phyloP scores from a whole-genome alignment of 2,888 invertebrate species.

The Nesidiocoris tenuis region DNA sequence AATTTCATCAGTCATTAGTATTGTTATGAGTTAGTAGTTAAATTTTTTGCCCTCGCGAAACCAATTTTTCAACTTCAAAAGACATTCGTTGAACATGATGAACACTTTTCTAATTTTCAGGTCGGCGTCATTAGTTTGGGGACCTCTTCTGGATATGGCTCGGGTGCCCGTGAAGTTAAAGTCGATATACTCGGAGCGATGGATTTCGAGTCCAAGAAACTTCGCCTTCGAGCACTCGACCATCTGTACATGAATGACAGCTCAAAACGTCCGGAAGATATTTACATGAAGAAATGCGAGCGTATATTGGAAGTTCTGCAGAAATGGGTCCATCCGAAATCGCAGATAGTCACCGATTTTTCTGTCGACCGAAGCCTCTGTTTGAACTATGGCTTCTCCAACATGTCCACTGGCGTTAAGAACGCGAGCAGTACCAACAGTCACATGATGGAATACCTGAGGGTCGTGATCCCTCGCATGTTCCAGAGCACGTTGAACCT shows the following conservation, averaged over 20 bases:
- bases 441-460: conserved; percentile 82
- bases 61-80: background rate
- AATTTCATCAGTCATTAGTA: too few relatives aligned
- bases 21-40: too few relatives aligned
- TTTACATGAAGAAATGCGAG: conserved; percentile 70
- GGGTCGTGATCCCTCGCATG: conserved; percentile 84
- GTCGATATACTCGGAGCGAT: conserved; percentile 84
- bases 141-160: conserved; percentile 75
- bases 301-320: conserved; percentile 78
- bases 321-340: conserved; percentile 76
- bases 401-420: conserved; percentile 64
- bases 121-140: conserved; percentile 84
- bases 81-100: too few relatives aligned
- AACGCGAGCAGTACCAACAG: conserved; percentile 61
- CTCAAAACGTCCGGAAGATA: background rate
- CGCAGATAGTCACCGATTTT: conserved; percentile 75
- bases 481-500: conserved; percentile 79
- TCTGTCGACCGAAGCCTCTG: conserved; percentile 81
- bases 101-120: too few relatives aligned
- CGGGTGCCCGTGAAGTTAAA: conserved; percentile 69
- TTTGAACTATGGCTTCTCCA: conserved; percentile 70
- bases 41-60: too few relatives aligned
- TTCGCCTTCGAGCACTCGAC: conserved; percentile 79
- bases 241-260: conserved; percentile 53
- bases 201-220: conserved; percentile 69